A percentile compares a stretch with the other conserved stretches of the same genome.
Evolutionary conservation across 2,797 vertebrate species (phyloP).

Genomic region (Australoheros facetus): DNA sequence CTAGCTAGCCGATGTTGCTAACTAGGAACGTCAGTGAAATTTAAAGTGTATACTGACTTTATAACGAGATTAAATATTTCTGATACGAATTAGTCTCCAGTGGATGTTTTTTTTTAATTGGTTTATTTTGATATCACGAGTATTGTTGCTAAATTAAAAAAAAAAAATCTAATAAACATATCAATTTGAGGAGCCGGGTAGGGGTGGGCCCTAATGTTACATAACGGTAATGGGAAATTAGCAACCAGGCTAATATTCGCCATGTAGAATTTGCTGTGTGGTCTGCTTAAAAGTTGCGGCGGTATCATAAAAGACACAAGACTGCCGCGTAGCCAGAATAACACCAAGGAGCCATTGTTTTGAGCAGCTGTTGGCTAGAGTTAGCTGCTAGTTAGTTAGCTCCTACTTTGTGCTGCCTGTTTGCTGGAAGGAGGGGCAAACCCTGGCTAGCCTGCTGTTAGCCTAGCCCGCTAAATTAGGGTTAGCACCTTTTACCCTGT

Average conservation of each 20-base stretch:
- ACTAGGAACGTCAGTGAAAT: slow-evolving; percentile 10
- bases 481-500: slow-evolving; percentile 5
- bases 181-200: slow-evolving; percentile 12
- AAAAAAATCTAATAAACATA: not conserved
- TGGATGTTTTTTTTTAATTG: fast-evolving
- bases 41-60: not conserved
- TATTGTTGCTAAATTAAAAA: not conserved
- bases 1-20: slow-evolving; percentile 34
- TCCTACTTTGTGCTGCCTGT: not conserved
- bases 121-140: not conserved
- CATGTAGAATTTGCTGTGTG: not conserved
- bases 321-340: not conserved
- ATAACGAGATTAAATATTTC: fast-evolving
- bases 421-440: slow-evolving; percentile 12
- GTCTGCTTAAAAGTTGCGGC: not conserved
- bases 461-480: slow-evolving; percentile 13
- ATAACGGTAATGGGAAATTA: slow-evolving; percentile 42
- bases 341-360: not conserved
- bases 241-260: slow-evolving; percentile 32
- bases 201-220: slow-evolving; percentile 61
- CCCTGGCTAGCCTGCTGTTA: slow-evolving; percentile 22
- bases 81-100: not conserved
- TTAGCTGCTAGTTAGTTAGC: slow-evolving; percentile 31
- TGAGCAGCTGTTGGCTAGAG: not conserved
- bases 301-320: fast-evolving